Base-by-base conservation (phyloP, 2,113 vertebrate genomes). In the Amblyopsis rosae region DNA sequence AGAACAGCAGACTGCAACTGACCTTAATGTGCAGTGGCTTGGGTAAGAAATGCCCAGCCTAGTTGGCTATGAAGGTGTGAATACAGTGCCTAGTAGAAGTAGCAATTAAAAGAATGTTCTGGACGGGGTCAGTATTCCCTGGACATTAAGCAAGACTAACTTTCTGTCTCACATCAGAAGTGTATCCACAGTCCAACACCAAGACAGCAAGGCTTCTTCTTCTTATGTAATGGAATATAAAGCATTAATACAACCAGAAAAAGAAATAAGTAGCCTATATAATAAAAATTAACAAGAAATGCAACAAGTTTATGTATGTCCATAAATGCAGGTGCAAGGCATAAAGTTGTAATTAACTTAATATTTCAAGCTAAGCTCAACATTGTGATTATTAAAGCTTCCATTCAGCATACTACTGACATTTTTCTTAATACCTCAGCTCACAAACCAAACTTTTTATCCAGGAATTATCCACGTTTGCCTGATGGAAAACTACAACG, bases 1-100 rank as follows among this genome's bases (percentile, higher is more conserved):
- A 12, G 16, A 51, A 67, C 58, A 67, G 70, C 62, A 81, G 70
- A 84, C 58, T 58, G 69, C 77, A 63, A 62, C 50, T 83, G 80
- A 3, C 75, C 79, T 83, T 71, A 81, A 82, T 86, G 75, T 65
- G 67, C 61, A 62, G 66, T 56, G 59, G 51, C 67, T 35, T 10
- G 55, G 50, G 68, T 70, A 70, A 80, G 64, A 77, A 76, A 72
- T 61, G 3, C 66, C 32, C 59, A 59, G 47, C 55, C 48, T 49
- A 67, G 33, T 75, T 67, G n/a, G 56, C 57, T 26, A 59, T 54
- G 57, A 75, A 69, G 69, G 72, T 63, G 65, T 66, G 65, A 79
- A 75, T 70, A 80, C 56, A 6, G 35, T 41, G 7, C 7, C 65
- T 26, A 26, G 2, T 51, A 60, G 26, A 69, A 16, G 57, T 49